Percentiles rank a stretch among this genome's conserved stretches.
Conservation (phyloP, 2,888 invertebrate genomes). For the Zygogramma bicolorata region DNA sequence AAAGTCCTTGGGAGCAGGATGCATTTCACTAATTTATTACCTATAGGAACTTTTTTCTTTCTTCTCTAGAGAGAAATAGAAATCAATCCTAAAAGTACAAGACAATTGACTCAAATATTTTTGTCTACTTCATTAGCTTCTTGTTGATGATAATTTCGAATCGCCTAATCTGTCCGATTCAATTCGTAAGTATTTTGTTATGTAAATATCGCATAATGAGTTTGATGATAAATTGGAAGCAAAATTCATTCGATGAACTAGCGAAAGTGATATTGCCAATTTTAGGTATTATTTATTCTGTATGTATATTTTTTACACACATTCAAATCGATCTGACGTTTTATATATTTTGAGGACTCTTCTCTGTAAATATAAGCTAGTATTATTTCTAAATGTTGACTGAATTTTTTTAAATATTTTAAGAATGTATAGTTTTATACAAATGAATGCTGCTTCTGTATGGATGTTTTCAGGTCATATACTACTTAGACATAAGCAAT, state of each 20-base stretch:
- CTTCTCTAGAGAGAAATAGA: too few species aligned
- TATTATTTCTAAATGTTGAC: conserved; percentile 17
- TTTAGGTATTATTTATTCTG: neutral
- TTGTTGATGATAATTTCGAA: too few species aligned
- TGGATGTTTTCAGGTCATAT: neutral
- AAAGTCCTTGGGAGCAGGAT: too few species aligned
- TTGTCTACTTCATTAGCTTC: too few species aligned
- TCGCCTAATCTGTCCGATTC: too few species aligned
- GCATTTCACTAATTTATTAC: too few species aligned
- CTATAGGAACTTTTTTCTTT: too few species aligned
- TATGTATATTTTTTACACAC: conserved; percentile 15
- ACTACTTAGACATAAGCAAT: neutral
- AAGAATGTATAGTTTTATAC: conserved; percentile 16
- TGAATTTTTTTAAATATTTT: conserved; percentile 6
- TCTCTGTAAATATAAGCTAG: conserved; percentile 26
- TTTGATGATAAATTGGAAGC: neutral
- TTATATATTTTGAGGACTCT: conserved; percentile 31
- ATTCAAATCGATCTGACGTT: conserved; percentile 27
- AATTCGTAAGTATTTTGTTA: neutral
- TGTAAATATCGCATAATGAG: neutral
- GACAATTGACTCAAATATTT: too few species aligned
- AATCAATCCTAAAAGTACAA: too few species aligned
- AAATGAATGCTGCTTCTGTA: conserved; percentile 9
- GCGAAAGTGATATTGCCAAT: conserved; percentile 5
- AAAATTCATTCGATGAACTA: neutral